These are phyloP conservation scores for Epinotia nisella DNA, from an alignment of 2,888 invertebrate genomes.

Conservation along the genomic window DNA sequence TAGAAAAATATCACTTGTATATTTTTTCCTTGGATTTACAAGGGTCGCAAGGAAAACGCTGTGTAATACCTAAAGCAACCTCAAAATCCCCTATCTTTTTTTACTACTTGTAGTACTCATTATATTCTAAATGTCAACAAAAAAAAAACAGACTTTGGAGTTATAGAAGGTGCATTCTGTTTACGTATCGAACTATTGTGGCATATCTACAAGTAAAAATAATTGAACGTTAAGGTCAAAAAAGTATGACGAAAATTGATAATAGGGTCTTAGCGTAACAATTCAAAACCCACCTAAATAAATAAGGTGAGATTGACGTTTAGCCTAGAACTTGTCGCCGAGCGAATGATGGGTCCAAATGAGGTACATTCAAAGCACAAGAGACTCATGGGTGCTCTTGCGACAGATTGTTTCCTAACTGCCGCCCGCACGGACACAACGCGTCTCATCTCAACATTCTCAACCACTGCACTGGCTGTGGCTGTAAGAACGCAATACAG, in stretches of 20 bases:
- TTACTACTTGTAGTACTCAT: no score
- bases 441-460: no score
- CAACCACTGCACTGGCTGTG: no score
- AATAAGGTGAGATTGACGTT: constrained; percentile 55
- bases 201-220: constrained; percentile 37
- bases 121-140: no score
- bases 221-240: constrained; percentile 43
- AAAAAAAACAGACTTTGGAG: no score
- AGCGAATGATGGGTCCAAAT: constrained; percentile 57
- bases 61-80: no score
- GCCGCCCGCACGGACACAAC: constrained; percentile 29
- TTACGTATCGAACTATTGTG: no score
- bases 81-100: no score
- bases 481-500: constrained; percentile 10
- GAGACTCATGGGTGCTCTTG: constrained; percentile 52
- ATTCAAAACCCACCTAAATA: constrained; percentile 46
- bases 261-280: constrained; percentile 30
- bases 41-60: no score
- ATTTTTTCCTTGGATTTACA: no score
- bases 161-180: no score
- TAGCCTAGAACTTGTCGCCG: constrained; percentile 69
- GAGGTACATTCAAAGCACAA: constrained; percentile 65
- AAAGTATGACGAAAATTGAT: constrained; percentile 42
- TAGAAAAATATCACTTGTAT: no score
- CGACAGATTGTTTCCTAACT: constrained; percentile 52